Conservation (phyloP, 2,797 vertebrate species). For the Scomberomorus guttatus region DNA sequence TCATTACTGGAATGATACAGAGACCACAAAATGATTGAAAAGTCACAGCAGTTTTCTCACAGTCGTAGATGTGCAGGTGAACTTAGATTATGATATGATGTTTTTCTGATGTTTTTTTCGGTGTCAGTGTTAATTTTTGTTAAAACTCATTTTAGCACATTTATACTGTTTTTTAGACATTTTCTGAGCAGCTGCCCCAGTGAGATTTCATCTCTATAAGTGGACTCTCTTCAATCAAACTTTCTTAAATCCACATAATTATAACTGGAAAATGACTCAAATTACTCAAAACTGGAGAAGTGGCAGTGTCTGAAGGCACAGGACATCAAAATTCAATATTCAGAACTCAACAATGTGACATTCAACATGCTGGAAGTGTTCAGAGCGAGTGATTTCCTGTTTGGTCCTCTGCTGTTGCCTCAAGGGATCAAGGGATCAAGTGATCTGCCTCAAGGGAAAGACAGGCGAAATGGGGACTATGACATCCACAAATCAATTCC, state of each 20-base stretch:
- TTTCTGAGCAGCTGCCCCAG: not conserved
- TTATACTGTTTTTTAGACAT: not conserved
- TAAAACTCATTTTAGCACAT: not conserved
- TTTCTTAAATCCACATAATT: not conserved
- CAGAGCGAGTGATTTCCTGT: constrained; percentile 42
- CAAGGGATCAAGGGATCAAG: constrained; percentile 6
- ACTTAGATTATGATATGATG: not conserved
- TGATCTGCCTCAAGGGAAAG: not conserved
- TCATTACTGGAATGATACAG: not conserved
- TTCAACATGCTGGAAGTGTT: constrained; percentile 32
- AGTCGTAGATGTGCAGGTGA: not conserved
- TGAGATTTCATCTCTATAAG: not conserved
- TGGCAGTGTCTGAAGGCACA: not conserved
- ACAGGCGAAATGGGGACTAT: not conserved
- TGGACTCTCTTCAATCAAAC: not conserved
- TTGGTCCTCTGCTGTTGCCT: constrained; percentile 16
- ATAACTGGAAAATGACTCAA: not conserved
- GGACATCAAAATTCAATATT: constrained; percentile 16
- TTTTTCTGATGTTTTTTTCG: not conserved
- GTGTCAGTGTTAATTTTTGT: not conserved
- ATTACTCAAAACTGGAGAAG: not conserved
- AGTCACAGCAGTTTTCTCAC: not conserved
- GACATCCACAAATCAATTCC: constrained; percentile 2
- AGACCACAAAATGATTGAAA: not conserved
- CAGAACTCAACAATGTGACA: constrained; percentile 3